Evolutionary conservation across 2,797 vertebrate species (phyloP).

Genomic region (Hemitrygon akajei): DNA sequence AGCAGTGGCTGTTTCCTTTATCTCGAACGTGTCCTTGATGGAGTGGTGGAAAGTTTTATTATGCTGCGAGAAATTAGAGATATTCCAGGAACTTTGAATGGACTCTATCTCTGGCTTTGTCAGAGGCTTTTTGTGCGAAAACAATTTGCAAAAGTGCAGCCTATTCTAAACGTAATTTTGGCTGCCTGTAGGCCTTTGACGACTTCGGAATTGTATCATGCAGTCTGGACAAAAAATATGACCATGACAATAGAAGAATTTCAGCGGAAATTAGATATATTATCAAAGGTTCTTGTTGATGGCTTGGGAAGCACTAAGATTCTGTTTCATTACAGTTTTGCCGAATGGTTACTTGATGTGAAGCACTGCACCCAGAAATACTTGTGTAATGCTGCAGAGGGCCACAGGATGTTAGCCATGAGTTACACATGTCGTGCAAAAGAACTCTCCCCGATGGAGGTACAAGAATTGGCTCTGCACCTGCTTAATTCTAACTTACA

Average conservation of each 20-base stretch:
- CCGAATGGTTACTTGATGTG: constrained; percentile 95
- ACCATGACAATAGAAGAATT: constrained; percentile 85
- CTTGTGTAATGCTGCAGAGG: constrained; percentile 90
- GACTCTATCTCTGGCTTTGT: constrained; percentile 97
- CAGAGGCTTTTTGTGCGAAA: constrained; percentile 97
- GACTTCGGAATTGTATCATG: constrained; percentile 81
- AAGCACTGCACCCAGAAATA: constrained; percentile 98
- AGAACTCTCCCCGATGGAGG: constrained; percentile 79
- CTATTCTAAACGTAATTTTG: constrained; percentile 92
- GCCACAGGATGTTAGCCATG: constrained; percentile 95
- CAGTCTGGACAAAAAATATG: constrained; percentile 97
- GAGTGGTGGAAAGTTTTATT: constrained; percentile 94
- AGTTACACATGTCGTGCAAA: constrained; percentile 90
- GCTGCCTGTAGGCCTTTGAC: constrained; percentile 87
- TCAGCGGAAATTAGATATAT: constrained; percentile 92
- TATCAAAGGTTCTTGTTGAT: constrained; percentile 86
- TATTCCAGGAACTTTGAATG: constrained; percentile 93
- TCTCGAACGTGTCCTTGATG: constrained; percentile 90
- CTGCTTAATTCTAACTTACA: constrained; percentile 89
- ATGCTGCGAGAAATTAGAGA: constrained; percentile 96
- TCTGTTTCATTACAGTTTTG: constrained; percentile 96
- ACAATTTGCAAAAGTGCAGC: constrained; percentile 96
- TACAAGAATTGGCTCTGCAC: constrained; percentile 92
- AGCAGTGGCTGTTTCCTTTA: constrained; percentile 98
- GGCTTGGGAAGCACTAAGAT: constrained; percentile 85